Percentiles rank a stretch among this genome's conserved stretches.
Conservation (phyloP, 2,888 invertebrate species). For the Phytoseiulus persimilis region DNA sequence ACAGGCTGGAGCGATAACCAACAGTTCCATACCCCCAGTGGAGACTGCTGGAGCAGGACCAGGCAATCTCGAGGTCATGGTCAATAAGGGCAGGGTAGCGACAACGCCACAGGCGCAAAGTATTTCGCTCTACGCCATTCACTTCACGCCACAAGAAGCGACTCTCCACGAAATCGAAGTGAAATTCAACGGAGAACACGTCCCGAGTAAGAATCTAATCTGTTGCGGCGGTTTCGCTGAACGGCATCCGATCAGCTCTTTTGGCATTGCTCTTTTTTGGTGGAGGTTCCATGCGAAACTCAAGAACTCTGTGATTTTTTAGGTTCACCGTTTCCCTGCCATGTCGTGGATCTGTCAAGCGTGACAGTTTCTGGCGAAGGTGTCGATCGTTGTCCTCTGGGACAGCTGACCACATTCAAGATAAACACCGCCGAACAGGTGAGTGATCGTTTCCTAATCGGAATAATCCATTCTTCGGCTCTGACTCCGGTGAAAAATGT, state of each 20-base stretch:
- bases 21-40: slow-evolving; percentile 63
- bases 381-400: slow-evolving; percentile 78
- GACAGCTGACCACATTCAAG: slow-evolving; percentile 70
- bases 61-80: slow-evolving; percentile 94
- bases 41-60: slow-evolving; percentile 97
- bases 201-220: slow-evolving; percentile 61
- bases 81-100: slow-evolving; percentile 92
- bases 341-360: slow-evolving; percentile 70
- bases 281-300: not conserved
- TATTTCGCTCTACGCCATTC: slow-evolving; percentile 89
- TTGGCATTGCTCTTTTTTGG: too few relatives aligned
- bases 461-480: not conserved
- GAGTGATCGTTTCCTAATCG: too few relatives aligned
- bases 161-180: slow-evolving; percentile 85
- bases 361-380: slow-evolving; percentile 71
- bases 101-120: slow-evolving; percentile 94
- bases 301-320: slow-evolving; percentile 42
- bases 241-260: too few relatives aligned
- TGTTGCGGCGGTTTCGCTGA: not conserved
- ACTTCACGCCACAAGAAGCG: slow-evolving; percentile 87
- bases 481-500: too few relatives aligned
- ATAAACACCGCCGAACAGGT: slow-evolving; percentile 66
- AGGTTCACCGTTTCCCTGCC: slow-evolving; percentile 74
- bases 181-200: slow-evolving; percentile 88
- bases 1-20: too few relatives aligned